Percentiles rank a stretch among this genome's conserved stretches.
phyloP scores from a whole-genome alignment of 1,140 invertebrate genomes.

The Drosophila saltans region DNA sequence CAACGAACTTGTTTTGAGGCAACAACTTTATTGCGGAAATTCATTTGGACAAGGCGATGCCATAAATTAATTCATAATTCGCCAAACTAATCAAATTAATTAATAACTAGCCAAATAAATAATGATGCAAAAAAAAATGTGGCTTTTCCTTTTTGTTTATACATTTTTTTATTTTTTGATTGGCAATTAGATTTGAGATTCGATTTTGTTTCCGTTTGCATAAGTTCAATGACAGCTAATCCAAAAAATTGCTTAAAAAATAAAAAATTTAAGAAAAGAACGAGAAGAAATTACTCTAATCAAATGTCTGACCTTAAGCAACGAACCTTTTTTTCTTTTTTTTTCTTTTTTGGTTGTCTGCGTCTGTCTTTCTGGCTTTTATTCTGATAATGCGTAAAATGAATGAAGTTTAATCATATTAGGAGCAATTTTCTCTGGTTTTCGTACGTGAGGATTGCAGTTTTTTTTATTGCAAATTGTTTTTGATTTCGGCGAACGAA shows the following conservation, averaged over 20 bases:
- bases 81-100: conserved; percentile 76
- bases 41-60: conserved; percentile 15
- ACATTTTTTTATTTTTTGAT: conserved; percentile 35
- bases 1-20: conserved; percentile 63
- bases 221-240: conserved; percentile 58
- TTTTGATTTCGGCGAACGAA: conserved; percentile 38
- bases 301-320: conserved; percentile 70
- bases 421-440: conserved; percentile 55
- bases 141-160: conserved; percentile 22
- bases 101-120: conserved; percentile 68
- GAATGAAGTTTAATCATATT: conserved; percentile 77
- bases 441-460: conserved; percentile 48
- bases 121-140: conserved; percentile 44
- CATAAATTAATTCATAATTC: conserved; percentile 78
- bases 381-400: conserved; percentile 66
- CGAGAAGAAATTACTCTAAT: conserved; percentile 52
- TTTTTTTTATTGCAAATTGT: conserved; percentile 36
- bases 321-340: conserved; percentile 40
- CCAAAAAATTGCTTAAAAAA: too few relatives aligned
- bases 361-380: not conserved
- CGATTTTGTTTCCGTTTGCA: conserved; percentile 50
- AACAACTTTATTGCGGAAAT: conserved; percentile 23
- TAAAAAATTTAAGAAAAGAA: conserved; percentile 13
- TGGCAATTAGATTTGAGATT: conserved; percentile 31
- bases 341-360: not conserved